Base-by-base conservation (phyloP, 2,888 invertebrate genomes). In the Anticlea derivata region DNA sequence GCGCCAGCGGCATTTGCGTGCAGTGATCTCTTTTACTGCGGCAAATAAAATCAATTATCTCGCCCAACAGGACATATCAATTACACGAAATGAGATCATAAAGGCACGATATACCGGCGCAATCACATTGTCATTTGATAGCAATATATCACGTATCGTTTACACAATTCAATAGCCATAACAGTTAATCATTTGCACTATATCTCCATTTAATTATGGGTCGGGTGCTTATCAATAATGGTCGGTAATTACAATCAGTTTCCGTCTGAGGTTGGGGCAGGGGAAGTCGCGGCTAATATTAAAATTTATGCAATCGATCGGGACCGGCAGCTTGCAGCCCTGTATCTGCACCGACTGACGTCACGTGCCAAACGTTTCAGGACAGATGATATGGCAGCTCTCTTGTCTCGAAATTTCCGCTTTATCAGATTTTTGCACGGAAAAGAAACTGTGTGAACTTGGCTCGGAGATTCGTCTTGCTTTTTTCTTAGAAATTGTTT, bases 271-370 rank as follows among this genome's bases (percentile, higher is more conserved):
- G 50, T 58, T 49, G 48, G 55, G 35, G 48, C 33, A n/a, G 53
- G 43, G 55, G 56, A 43, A 50, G 48, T 56, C 54, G 59, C 56
- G 60, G 64, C 63, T 70, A 70, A 75, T 80, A 80, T 80, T 78
- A 80, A 82, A 81, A 78, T 80, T 72, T 79, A 80, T 80, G 79
- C 75, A 75, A 80, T 82, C 78, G 74, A 80, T 78, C 70, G 61
- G 55, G 61, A 67, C 68, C 70, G 75, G 59, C 76, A 69, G 77
- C 73, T 74, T 78, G 76, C 76, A 72, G 61, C 62, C 61, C 41
- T 52, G 61, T 58, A 65, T 63, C 65, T 68, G 69, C 68, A 66
- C 59, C 58, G 52, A 58, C 54, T 58, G 49, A 59, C 58, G 71
- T 70, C 71, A 75, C 73, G 75, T 71, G 63, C 68, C 63, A 60